Evolutionary conservation across 2,888 invertebrate genomes (phyloP), one percentile per base, ranked within the genome.

Genomic region (Rhopalosiphum nymphaeae): DNA sequence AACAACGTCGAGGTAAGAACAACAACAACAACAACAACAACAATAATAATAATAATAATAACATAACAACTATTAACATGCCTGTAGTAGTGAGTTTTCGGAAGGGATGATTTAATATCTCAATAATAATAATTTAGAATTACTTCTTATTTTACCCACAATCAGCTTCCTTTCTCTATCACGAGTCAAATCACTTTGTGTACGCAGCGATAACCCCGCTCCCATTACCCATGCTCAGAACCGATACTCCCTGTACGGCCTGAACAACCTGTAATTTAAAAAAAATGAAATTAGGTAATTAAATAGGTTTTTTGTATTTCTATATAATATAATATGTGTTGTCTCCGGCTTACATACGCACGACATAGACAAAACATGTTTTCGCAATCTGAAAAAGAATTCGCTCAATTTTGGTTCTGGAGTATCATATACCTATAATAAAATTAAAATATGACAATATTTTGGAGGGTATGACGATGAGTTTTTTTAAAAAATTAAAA

Each of bases 1-100:
- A 95, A 95, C 94, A 95, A 95, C 93, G 95, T 95, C 91, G 95
- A 95, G 95, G 95, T 95, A 94, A 95, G 94, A 91, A 42, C 57
- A 42, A 85, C 42, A 56, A 26, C 36, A 88, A 88, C 1, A 88
- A 86, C 5, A 86, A 86, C n/a, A 85, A 85, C 44, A 85, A 44
- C 29, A 44, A 85, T 13, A 85, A 85, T 10, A 85, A 67, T 21
- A 78, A 78, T 36, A 53, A 53, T 53, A 53, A 53, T 53, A 53
- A 53, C 53, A 53, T 3, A 53, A 53, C 13, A 53, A 53, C 53
- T 16, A 53, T 53, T 44, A 44, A 53, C 26, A 85, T 44, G 13
- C 44, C 42, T 49, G 49, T 1, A 85, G 44, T 78, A 78, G 21
- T 36, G 78, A 2, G 36, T 78, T 78, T 78, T 36, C 36, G 36